These are phyloP conservation scores for Hemitrygon akajei DNA, from an alignment of 2,797 vertebrate genomes.

Conservation along the genomic window DNA sequence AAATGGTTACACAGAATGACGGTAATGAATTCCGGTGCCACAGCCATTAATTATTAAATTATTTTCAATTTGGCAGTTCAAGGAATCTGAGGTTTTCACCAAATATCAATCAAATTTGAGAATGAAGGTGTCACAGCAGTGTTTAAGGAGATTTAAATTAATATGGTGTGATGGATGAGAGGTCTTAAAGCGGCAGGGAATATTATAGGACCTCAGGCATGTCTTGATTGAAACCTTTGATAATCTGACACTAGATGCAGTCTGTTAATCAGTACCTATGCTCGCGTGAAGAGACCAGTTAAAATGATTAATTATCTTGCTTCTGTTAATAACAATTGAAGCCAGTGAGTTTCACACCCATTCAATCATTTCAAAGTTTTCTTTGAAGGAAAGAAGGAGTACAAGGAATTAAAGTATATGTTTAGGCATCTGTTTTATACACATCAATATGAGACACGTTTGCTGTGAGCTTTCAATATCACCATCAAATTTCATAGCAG, in stretches of 20 bases:
- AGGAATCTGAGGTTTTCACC: not conserved
- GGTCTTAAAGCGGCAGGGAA: constrained; percentile 25
- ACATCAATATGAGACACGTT: not conserved
- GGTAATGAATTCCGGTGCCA: constrained; percentile 5
- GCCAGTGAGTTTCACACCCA: not conserved
- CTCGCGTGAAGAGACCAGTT: constrained; percentile 19
- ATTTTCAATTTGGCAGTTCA: constrained; percentile 24
- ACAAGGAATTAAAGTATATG: not conserved
- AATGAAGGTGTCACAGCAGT: constrained; percentile 23
- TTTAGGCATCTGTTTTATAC: not conserved
- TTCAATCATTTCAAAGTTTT: constrained; percentile 14
- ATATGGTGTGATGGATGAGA: constrained; percentile 29
- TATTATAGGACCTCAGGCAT: constrained; percentile 14
- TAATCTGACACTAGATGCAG: constrained; percentile 28
- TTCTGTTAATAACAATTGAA: constrained; percentile 8
- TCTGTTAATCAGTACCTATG: constrained; percentile 22
- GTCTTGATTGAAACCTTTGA: constrained; percentile 28
- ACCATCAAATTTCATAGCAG: not conserved
- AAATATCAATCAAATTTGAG: constrained; percentile 18
- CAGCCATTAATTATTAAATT: constrained; percentile 6
- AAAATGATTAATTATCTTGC: constrained; percentile 11
- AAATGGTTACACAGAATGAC: not conserved
- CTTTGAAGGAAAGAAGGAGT: not conserved
- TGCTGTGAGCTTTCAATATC: not conserved
- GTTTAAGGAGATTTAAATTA: constrained; percentile 34